Base-by-base conservation (phyloP, 2,888 invertebrate genomes). In the Nematopogon swammerdamellus region DNA sequence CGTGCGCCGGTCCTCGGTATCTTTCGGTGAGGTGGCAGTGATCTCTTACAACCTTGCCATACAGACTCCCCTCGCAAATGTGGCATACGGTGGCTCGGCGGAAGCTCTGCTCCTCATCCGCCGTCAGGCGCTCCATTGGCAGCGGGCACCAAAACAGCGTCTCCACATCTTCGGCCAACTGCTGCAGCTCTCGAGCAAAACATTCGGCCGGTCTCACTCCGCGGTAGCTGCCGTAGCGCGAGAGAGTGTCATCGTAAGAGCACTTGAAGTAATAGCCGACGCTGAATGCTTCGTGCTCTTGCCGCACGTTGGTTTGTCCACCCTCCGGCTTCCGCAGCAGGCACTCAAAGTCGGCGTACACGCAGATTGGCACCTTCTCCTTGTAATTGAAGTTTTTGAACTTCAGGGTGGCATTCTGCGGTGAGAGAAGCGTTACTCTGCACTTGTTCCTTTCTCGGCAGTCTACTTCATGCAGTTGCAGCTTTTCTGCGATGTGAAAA, bases 11-110 rank as follows among this genome's bases (percentile, higher is more conserved):
- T 16, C 59, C 60, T 36, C 60, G 47, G 51, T 53, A 62, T 25
- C 52, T 52, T 30, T 60, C 61, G 18, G 58, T 60, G 6, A 62
- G 50, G 50, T 63, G 63, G 49, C 52, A 49, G 51, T 65, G 63
- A 51, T 64, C 60, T 2, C 51, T 44, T 19, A 61, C 60, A 45
- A 29, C 44, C 44, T 47, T 16, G 17, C 3, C 17, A 8, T 55
- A 19, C 58, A 50, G 36, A 36, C 19, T 45, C 57, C 54, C 3
- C 16, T n/a, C 30, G 48, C 60, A 60, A 49, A 60, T 55, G 52
- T 56, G 54, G 54, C 58, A 61, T 10, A 55, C 52, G 18, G 51
- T 51, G 4, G 50, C 49, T 49, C 51, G 58, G 47, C 51, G 51
- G 11, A 58, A 60, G 19, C 54, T 19, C 1, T 11, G 19, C 42